Conservation (phyloP, 2,113 vertebrate species). For the Balaeniceps rex region DNA sequence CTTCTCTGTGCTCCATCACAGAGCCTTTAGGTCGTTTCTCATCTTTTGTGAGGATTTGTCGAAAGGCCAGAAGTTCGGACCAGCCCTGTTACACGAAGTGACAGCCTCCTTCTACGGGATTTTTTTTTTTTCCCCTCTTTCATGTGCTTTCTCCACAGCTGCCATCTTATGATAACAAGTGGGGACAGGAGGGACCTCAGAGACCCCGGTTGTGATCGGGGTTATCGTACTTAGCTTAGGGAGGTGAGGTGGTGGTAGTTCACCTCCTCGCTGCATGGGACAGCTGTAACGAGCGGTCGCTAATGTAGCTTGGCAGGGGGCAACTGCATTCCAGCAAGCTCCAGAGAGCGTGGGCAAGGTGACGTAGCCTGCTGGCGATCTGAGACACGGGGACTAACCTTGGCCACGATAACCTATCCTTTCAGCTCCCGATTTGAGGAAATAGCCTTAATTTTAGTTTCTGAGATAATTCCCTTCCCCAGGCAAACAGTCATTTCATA, state of each 20-base stretch:
- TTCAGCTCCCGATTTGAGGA: neutral
- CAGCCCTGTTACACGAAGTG: neutral
- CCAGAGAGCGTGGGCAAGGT: neutral
- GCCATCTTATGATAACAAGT: neutral
- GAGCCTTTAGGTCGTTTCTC: neutral
- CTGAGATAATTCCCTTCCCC: neutral
- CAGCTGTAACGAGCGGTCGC: neutral
- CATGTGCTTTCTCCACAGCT: neutral
- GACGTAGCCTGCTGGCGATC: neutral
- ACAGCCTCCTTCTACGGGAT: neutral
- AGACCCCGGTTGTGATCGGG: neutral
- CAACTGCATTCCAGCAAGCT: neutral
- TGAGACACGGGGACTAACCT: neutral
- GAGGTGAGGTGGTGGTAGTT: neutral
- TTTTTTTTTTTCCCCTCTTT: neutral
- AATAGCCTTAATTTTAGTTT: neutral
- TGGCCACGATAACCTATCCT: neutral
- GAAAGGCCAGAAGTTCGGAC: neutral
- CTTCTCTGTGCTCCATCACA: neutral
- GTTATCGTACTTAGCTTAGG: neutral
- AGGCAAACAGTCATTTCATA: rapidly evolving
- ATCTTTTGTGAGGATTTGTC: neutral
- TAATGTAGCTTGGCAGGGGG: neutral
- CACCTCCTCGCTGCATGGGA: neutral
- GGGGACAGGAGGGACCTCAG: neutral